phyloP scores from a whole-genome alignment of 2,888 invertebrate species.

The Bimastos eiseni region DNA sequence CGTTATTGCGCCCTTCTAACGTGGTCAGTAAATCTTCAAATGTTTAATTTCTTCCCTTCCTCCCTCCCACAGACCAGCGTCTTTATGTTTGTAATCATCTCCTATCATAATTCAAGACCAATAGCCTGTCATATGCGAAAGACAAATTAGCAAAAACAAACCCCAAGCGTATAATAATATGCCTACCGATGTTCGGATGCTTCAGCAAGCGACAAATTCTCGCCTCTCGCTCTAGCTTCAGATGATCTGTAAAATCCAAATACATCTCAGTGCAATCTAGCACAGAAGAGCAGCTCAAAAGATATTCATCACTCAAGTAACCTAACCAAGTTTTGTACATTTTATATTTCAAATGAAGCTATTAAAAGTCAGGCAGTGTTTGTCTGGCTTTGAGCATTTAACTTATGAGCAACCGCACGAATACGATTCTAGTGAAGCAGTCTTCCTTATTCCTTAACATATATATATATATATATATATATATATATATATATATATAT shows the following conservation, averaged over 20 bases:
- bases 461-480: neutral
- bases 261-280: neutral
- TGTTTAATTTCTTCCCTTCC: neutral
- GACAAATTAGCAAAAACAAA: neutral
- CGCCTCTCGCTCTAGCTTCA: constrained; percentile 98
- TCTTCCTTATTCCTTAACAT: neutral
- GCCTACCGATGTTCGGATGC: constrained; percentile 94
- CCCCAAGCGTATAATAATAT: constrained; percentile 39
- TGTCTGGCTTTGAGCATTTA: neutral
- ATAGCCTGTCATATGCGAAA: neutral
- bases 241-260: constrained; percentile 78
- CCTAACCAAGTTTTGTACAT: neutral
- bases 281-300: neutral
- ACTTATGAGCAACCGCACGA: neutral
- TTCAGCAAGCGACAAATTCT: constrained; percentile 98
- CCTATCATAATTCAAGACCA: neutral
- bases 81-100: neutral
- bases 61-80: neutral
- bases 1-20: neutral
- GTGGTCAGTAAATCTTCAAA: neutral
- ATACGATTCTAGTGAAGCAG: neutral
- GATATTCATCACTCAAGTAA: neutral
- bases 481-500: neutral
- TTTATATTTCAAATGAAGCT: neutral
- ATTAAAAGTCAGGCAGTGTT: neutral